Conservation (phyloP, 2,797 vertebrate genomes). For the Tokudaia muenninki region DNA sequence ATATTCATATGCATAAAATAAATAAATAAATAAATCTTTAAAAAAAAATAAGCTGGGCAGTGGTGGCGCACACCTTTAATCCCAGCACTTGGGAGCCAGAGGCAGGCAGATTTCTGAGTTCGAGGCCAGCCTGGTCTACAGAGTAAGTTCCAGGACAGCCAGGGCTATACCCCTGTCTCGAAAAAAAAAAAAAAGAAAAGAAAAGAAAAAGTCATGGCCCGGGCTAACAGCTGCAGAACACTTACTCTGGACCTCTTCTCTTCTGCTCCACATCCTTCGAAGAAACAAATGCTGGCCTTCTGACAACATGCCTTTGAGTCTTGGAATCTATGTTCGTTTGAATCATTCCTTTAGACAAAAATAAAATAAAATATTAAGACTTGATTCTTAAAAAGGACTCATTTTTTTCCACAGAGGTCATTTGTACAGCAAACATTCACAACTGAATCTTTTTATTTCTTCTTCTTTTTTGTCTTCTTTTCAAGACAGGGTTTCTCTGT, state of each 20-base stretch:
- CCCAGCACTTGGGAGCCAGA: no score
- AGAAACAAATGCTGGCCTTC: constrained; percentile 87
- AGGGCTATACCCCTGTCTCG: no score
- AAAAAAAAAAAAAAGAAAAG: no score
- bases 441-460: not conserved
- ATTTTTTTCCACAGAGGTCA: not conserved
- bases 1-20: no score
- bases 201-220: no score
- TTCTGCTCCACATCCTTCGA: constrained; percentile 74
- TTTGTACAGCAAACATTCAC: not conserved
- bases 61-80: no score
- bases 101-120: no score
- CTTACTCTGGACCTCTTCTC: constrained; percentile 77
- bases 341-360: constrained; percentile 86
- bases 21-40: no score
- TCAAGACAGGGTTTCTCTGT: not conserved
- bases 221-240: not conserved
- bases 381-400: constrained; percentile 9
- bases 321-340: constrained; percentile 82
- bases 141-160: no score
- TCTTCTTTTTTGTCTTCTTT: not conserved
- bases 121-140: no score
- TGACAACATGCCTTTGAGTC: constrained; percentile 80
- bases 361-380: not conserved
- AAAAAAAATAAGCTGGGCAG: no score